Base-by-base conservation (phyloP, 1,140 invertebrate genomes). In the Drosophila tropicalis region DNA sequence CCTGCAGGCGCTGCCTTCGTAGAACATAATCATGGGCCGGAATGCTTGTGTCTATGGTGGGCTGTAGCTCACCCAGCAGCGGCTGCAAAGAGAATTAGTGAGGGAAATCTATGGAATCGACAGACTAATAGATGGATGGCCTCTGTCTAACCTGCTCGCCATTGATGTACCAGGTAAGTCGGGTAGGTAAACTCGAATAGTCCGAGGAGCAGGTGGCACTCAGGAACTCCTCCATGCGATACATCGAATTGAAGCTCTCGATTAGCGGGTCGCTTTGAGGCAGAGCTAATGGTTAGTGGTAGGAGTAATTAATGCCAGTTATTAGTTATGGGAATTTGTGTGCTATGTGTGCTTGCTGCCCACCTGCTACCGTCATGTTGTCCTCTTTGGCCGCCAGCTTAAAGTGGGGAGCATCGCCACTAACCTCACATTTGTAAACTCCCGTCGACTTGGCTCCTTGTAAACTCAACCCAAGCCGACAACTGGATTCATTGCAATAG, bases 381-480 rank as follows among this genome's bases (percentile, higher is more conserved):
- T 93, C 93, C 36, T 94, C 94, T 77, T 94, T 92, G 15, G 93
- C 92, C 2, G 93, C 93, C 62, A 94, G 92, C 56, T 94, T 93
- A 79, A 95, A 95, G 81, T 93, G 94, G n/a, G 94, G 94, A 0
- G 94, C 94, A 87, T 95, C 94, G 1, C 94, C 94, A 39, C 94
- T 95, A n/a, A 95, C 93, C 90, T 95, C 94, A 71, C 94, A 95
- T 63, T 93, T 93, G 77, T 94, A 95, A 0, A 93, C 92, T 1
- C 94, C 94, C 13, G 93, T 92, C 0, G 93, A 93, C 5, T 93
- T 93, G 25, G 92, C 81, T 0, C 93, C 93, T n/a, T 93, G 90
- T 13, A 93, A 91, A 83, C 93, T 93, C n/a, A 94, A 91, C 5
- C 93, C 91, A 13, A 94, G 91, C 63, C 92, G 91, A 67, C 94